Percentiles rank a stretch among this genome's conserved stretches.
Evolutionary conservation across 2,888 invertebrate species (phyloP).

Genomic region (Agriopis leucophaearia): DNA sequence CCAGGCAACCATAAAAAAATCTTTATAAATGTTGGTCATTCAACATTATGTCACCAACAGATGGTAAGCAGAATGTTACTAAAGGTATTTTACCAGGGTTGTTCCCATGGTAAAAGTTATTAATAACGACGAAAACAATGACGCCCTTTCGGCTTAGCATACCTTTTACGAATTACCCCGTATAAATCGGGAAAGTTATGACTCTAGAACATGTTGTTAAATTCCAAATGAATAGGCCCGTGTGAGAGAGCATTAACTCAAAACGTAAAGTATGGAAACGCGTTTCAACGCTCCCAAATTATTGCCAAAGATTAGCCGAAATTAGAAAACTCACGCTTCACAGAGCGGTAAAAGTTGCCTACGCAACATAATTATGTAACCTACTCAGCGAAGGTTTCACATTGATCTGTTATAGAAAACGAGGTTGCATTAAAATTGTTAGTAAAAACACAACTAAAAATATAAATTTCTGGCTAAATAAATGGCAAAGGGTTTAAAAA

Average conservation of each 20-base stretch:
- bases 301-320: constrained; percentile 65
- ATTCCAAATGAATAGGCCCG: constrained; percentile 76
- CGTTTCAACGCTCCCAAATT: constrained; percentile 69
- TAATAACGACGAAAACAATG: neutral
- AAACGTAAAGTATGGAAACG: constrained; percentile 68
- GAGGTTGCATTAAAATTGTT: too few relatives aligned
- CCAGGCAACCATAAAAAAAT: too few relatives aligned
- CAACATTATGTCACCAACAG: too few relatives aligned
- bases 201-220: constrained; percentile 69
- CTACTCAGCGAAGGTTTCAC: too few relatives aligned
- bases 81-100: too few relatives aligned
- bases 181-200: constrained; percentile 63
- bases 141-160: neutral
- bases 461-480: too few relatives aligned
- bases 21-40: too few relatives aligned
- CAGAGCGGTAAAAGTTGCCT: neutral
- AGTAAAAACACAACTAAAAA: too few relatives aligned
- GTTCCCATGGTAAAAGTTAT: neutral
- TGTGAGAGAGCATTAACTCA: constrained; percentile 72
- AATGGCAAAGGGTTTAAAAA: too few relatives aligned
- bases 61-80: too few relatives aligned
- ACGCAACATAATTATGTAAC: neutral
- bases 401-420: too few relatives aligned
- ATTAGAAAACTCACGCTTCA: constrained; percentile 5
- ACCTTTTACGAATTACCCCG: constrained; percentile 27